Base-by-base conservation (phyloP, 2,797 vertebrate species). In the Apogon talboti region DNA sequence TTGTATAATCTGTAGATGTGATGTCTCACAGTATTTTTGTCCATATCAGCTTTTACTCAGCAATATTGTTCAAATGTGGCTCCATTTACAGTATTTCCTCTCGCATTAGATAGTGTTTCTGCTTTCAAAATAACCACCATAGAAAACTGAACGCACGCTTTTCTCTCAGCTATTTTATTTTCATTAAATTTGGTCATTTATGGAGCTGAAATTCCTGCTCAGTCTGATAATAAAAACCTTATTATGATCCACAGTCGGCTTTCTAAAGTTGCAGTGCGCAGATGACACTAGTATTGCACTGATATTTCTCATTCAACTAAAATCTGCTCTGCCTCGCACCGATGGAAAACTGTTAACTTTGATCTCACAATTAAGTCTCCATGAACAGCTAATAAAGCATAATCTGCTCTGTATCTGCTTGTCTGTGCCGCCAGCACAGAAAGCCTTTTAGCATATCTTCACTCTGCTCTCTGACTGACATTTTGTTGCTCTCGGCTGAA, bases 361-460 rank as follows among this genome's bases (percentile, higher is more conserved):
- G 88, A 91, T 90, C 88, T 89, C 82, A 84, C 86, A 89, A 90
- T 90, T 87, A 89, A 89, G 86, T 86, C 81, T 67, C 87, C 85
- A 57, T 88, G 87, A 91, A 80, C 82, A 77, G 89, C 85, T 91
- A 89, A 89, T 92, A 85, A 88, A 89, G 81, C 83, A 74, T 83
- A 86, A 91, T 91, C 88, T 88, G 79, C 78, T 79, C 77, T 71
- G 83, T 82, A 90, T 91, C 87, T 90, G 74, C 60, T 71, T 62
- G 86, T 87, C 87, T 59, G 75, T 43, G 55, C 83, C 81, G 37
- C 57, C 15, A 73, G 82, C 85, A 33, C 78, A 51, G 60, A 76
- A 80, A 88, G 71, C 83, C 89, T 88, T 78, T 91, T 62, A 83
- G 85, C 82, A 12, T 66, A 55, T 87, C 82, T 74, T 16, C 51